Conservation (phyloP, 2,797 vertebrate species). For the Anomalospiza imberbis region DNA sequence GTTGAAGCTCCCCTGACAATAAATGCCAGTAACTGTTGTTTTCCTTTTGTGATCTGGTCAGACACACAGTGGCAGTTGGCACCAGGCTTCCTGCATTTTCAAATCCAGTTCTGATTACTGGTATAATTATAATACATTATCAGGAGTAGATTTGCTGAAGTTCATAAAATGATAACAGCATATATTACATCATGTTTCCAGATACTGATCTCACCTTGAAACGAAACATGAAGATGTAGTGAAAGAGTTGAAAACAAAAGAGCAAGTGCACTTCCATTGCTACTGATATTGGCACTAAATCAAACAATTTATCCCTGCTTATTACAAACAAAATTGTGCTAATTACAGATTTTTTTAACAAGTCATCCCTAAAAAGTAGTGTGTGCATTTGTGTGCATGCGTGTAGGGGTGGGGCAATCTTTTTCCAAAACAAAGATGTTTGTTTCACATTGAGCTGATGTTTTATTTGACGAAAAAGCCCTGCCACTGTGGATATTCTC, state of each 20-base stretch:
- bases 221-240: not conserved
- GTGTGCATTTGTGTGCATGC: not conserved
- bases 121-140: conserved; percentile 10
- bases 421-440: not conserved
- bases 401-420: not conserved
- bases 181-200: not conserved
- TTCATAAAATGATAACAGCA: not conserved
- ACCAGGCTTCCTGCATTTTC: not conserved
- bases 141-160: not conserved
- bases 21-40: not conserved
- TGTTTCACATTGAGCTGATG: not conserved
- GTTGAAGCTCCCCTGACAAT: not conserved
- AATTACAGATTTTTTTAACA: not conserved
- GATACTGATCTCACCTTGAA: conserved; percentile 34
- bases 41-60: conserved; percentile 3
- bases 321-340: not conserved
- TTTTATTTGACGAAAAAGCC: not conserved
- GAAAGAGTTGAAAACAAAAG: not conserved
- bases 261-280: not conserved
- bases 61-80: not conserved
- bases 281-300: not conserved
- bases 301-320: not conserved
- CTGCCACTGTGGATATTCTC: no score
- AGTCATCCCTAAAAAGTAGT: not conserved
- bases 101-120: not conserved